These are phyloP conservation scores for Rhynchonycteris naso DNA, from an alignment of 2,797 vertebrate species.

Conservation along the genomic window DNA sequence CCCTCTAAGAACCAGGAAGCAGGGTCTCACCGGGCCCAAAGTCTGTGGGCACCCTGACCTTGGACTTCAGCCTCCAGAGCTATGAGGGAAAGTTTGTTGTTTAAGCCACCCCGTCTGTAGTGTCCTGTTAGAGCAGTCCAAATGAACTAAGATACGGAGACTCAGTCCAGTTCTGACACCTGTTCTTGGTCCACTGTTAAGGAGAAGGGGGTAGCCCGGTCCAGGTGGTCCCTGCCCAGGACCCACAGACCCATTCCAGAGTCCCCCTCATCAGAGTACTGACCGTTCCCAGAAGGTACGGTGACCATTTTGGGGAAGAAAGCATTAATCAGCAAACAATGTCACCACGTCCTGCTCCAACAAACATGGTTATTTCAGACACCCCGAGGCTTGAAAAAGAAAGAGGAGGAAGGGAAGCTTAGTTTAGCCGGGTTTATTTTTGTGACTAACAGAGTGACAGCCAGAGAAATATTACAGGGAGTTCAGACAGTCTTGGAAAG, in stretches of 20 bases:
- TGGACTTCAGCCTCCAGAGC: background rate
- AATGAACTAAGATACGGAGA: background rate
- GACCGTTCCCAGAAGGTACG: background rate
- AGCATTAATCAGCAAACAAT: background rate
- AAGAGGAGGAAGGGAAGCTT: background rate
- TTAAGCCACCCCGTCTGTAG: background rate
- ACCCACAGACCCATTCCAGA: background rate
- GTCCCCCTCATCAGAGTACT: background rate
- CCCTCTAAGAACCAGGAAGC: background rate
- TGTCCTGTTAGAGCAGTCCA: background rate
- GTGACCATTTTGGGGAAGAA: background rate
- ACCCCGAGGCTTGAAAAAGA: background rate
- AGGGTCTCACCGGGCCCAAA: background rate
- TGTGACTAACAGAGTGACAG: constrained; percentile 15
- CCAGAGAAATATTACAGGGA: background rate
- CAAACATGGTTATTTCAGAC: constrained; percentile 13
- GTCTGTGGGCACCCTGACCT: background rate
- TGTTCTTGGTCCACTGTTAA: too few species aligned
- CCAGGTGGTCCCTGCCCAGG: background rate
- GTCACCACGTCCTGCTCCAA: background rate
- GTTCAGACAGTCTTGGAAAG: constrained; percentile 19
- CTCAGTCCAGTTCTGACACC: background rate
- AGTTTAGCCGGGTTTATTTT: constrained; percentile 33
- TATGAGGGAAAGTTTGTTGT: background rate
- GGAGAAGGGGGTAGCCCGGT: background rate